Evolutionary conservation across 2,797 vertebrate genomes (phyloP), one percentile per base, ranked within the genome.

Genomic region (Melopsittacus undulatus): DNA sequence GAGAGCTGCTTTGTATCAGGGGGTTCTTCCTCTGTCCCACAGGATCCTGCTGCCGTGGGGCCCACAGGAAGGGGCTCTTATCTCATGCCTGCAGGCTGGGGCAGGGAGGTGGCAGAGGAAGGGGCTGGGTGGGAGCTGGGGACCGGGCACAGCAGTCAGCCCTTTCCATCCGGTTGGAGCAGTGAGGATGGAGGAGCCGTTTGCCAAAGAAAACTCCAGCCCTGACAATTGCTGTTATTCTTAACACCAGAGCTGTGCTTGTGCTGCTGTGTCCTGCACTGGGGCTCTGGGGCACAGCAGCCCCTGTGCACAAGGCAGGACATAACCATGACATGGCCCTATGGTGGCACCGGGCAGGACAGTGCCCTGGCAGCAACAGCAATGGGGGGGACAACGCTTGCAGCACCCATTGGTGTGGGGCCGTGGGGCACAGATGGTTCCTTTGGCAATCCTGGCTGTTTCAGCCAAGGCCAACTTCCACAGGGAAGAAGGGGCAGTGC

Each of bases 131-230:
- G 1, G 90, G 67, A 56, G 73, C 72, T 2, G 4, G n/a, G 76
- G 85, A 54, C 0, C 0, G 16, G 66, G 63, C 64, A 16, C 76
- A 3, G 87, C 11, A 1, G 8, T 27, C 10, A 17, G 76, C 76
- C 61, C 75, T 13, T 77, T 87, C n/a, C 90, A 91, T 91, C 90
- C 11, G 45, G 80, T 48, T 1, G 4, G 54, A 48, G 48, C 6
- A 0, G 56, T 3, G 4, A 63, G 83, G 13, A 51, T 1, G 0
- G 61, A 68, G 74, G 29, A 52, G 74, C 57, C 3, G 1, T 36
- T 62, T 95, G 95, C 95, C 95, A 96, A 96, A 95, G 89, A 87
- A 94, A 96, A 93, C 96, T 49, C 4, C n/a, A 54, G 78, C 68
- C 54, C 81, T 45, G 83, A 85, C 94, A 86, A 14, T 87, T 61